Conservation (phyloP, 2,888 invertebrate species). For the Chrysolina oricalcia region DNA sequence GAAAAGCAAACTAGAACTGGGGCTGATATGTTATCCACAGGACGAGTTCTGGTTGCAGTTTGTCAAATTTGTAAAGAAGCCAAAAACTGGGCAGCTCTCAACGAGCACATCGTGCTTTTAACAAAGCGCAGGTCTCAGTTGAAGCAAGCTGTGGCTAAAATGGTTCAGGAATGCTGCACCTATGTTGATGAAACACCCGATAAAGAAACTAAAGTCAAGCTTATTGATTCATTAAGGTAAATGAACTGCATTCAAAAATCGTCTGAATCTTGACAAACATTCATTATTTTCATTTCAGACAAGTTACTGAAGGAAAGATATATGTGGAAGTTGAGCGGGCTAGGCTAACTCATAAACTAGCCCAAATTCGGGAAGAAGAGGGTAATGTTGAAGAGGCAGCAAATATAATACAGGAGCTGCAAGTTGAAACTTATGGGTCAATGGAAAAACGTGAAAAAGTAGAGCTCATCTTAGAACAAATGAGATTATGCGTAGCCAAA, state of each 20-base stretch:
- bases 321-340: slow-evolving; percentile 99
- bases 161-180: slow-evolving; percentile 95
- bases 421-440: slow-evolving; percentile 97
- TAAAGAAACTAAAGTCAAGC: slow-evolving; percentile 91
- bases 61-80: slow-evolving; percentile 94
- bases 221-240: slow-evolving; percentile 91
- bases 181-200: slow-evolving; percentile 95
- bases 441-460: slow-evolving; percentile 99
- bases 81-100: slow-evolving; percentile 93
- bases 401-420: slow-evolving; percentile 95
- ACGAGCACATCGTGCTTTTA: slow-evolving; percentile 92
- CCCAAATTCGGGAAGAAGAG: slow-evolving; percentile 88
- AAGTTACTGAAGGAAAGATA: slow-evolving; percentile 98
- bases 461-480: slow-evolving; percentile 97
- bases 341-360: slow-evolving; percentile 91
- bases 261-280: too few relatives aligned
- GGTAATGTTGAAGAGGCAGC: slow-evolving; percentile 92
- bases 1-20: slow-evolving; percentile 98
- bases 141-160: slow-evolving; percentile 96
- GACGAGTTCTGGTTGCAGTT: slow-evolving; percentile 92
- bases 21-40: slow-evolving; percentile 96
- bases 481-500: slow-evolving; percentile 95
- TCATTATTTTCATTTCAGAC: slow-evolving; percentile 56
- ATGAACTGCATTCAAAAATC: slow-evolving; percentile 70
- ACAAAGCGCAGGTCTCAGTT: slow-evolving; percentile 96